phyloP scores from a whole-genome alignment of 2,113 vertebrate genomes.

The Urocynchramus pylzowi region DNA sequence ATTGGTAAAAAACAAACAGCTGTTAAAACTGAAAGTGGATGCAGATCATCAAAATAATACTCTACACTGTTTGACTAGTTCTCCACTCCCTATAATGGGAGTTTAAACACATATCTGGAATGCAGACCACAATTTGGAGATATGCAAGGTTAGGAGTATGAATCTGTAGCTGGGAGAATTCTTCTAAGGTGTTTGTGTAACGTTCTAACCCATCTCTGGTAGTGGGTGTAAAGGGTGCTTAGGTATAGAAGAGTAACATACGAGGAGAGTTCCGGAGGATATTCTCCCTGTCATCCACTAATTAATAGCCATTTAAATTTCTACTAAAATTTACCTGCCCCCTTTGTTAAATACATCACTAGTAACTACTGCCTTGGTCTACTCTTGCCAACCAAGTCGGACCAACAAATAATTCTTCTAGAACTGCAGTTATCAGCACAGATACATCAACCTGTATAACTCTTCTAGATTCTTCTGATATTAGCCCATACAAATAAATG shows the following conservation, averaged over 20 bases:
- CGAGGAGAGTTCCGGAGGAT: not conserved
- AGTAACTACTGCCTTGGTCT: not conserved
- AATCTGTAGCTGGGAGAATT: not conserved
- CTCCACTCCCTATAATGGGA: fast-evolving
- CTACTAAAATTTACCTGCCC: not conserved
- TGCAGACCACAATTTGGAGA: not conserved
- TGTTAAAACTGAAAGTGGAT: not conserved
- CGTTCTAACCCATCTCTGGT: fast-evolving
- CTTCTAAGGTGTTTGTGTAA: not conserved
- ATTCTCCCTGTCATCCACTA: not conserved
- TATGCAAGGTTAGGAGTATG: not conserved
- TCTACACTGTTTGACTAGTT: not conserved
- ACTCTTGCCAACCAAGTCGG: not conserved
- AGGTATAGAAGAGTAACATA: not conserved
- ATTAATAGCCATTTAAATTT: not conserved
- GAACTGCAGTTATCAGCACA: not conserved
- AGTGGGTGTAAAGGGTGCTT: not conserved
- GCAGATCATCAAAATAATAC: not conserved
- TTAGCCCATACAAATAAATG: not conserved
- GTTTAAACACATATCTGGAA: not conserved
- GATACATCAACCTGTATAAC: not conserved
- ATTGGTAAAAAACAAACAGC: not conserved
- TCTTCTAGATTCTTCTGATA: not conserved
- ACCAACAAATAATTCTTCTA: not conserved
- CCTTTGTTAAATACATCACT: not conserved